These are phyloP conservation scores for Rhinoraja longicauda DNA, from an alignment of 2,797 vertebrate species.

Conservation along the genomic window DNA sequence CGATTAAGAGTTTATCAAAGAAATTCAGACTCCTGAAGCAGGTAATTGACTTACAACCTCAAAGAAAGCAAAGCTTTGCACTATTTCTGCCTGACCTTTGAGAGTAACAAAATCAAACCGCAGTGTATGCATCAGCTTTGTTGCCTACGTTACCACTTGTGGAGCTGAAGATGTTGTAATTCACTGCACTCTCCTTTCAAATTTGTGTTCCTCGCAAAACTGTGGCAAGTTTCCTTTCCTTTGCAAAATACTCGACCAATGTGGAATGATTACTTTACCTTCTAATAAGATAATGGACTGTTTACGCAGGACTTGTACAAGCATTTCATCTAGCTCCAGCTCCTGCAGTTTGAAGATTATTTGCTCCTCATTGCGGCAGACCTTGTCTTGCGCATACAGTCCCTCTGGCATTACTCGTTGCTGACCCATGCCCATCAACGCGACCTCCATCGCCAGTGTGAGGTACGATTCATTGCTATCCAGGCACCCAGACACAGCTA, in stretches of 20 bases:
- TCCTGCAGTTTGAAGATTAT: slow-evolving; percentile 87
- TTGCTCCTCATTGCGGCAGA: slow-evolving; percentile 95
- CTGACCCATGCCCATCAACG: slow-evolving; percentile 95
- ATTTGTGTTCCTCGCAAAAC: not conserved
- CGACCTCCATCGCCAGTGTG: slow-evolving; percentile 88
- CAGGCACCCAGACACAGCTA: slow-evolving; percentile 71
- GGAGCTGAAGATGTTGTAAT: not conserved
- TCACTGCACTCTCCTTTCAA: not conserved
- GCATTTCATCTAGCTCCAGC: slow-evolving; percentile 78
- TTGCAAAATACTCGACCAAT: not conserved
- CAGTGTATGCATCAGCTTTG: not conserved
- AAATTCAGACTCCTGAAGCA: not conserved
- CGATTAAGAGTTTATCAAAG: not conserved
- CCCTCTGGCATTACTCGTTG: slow-evolving; percentile 97
- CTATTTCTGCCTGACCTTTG: not conserved
- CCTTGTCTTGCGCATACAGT: slow-evolving; percentile 92
- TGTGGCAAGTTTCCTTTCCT: not conserved
- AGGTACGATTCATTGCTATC: slow-evolving; percentile 83
- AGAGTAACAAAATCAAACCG: not conserved
- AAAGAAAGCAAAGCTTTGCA: not conserved
- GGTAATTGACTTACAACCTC: not conserved
- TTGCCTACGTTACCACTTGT: not conserved
- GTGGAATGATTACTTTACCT: slow-evolving; percentile 58
- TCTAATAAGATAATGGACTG: slow-evolving; percentile 86
- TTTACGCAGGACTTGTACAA: slow-evolving; percentile 86